phyloP scores from a whole-genome alignment of 2,888 invertebrate species.

The Amblyjoppa fuscipennis region DNA sequence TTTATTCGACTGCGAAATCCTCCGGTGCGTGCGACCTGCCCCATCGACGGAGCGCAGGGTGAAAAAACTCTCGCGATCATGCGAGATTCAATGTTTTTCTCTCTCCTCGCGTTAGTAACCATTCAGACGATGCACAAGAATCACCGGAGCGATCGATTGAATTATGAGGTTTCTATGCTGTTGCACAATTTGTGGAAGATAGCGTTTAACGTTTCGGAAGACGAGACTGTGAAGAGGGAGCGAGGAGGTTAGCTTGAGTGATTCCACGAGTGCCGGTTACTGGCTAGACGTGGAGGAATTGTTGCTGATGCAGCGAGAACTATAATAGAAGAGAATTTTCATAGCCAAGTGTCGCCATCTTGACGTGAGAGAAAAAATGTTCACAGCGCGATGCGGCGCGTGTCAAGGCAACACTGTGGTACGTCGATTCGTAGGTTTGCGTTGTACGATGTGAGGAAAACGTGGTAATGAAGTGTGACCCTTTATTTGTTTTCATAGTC shows the following conservation, averaged over 20 bases:
- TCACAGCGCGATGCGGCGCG: not conserved
- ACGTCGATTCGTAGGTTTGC: slow-evolving; percentile 12
- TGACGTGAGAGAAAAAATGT: not conserved
- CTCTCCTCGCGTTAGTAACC: slow-evolving; percentile 16
- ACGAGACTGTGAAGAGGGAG: slow-evolving; percentile 22
- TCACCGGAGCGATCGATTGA: not conserved
- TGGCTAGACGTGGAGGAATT: slow-evolving; percentile 34
- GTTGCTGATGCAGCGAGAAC: slow-evolving; percentile 10
- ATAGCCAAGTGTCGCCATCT: slow-evolving; percentile 31
- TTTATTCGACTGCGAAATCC: slow-evolving; percentile 30
- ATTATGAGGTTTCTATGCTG: not conserved
- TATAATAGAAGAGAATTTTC: slow-evolving; percentile 15
- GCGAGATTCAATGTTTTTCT: slow-evolving; percentile 19
- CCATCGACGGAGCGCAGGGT: slow-evolving; percentile 45
- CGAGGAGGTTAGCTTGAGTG: slow-evolving; percentile 49
- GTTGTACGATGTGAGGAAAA: slow-evolving; percentile 14
- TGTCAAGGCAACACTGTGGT: slow-evolving; percentile 8
- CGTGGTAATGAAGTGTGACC: slow-evolving; percentile 13
- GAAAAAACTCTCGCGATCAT: slow-evolving; percentile 38
- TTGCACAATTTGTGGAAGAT: slow-evolving; percentile 25
- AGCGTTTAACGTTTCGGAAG: slow-evolving; percentile 47
- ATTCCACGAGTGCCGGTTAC: slow-evolving; percentile 51
- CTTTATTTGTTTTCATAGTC: not conserved
- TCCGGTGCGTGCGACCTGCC: slow-evolving; percentile 39
- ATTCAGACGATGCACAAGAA: slow-evolving; percentile 12